phyloP scores from a whole-genome alignment of 1,140 invertebrate species.

The Drosophila santomea region DNA sequence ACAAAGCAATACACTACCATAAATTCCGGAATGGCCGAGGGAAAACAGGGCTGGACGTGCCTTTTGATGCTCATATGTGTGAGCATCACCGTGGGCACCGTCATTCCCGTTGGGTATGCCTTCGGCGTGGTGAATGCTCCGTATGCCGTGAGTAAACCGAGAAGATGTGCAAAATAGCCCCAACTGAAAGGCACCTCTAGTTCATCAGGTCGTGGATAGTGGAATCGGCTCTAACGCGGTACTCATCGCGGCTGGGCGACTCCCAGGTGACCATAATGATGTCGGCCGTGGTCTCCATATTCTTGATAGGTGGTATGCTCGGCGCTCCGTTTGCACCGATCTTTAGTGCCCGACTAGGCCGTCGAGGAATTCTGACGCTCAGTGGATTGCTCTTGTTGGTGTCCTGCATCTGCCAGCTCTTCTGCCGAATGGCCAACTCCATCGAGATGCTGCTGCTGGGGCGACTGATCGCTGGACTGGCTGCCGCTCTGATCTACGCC shows the following conservation, averaged over 20 bases:
- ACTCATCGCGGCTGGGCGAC: conserved; percentile 85
- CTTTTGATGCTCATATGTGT: conserved; percentile 28
- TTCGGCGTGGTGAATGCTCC: conserved; percentile 95
- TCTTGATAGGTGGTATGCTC: conserved; percentile 90
- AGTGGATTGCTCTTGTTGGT: conserved; percentile 33
- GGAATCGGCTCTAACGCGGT: conserved; percentile 87
- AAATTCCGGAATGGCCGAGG: conserved; percentile 9
- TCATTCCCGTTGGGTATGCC: conserved; percentile 93
- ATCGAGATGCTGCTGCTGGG: conserved; percentile 90
- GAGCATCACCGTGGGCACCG: conserved; percentile 85
- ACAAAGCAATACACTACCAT: not conserved
- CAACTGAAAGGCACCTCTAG: conserved; percentile 82
- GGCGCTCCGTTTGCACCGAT: conserved; percentile 89
- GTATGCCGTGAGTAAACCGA: conserved; percentile 86
- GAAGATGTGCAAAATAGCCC: not conserved
- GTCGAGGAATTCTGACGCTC: conserved; percentile 73
- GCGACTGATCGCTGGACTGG: conserved; percentile 89
- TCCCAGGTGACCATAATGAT: conserved; percentile 88
- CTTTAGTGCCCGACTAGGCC: conserved; percentile 89
- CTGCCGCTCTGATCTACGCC: conserved; percentile 89
- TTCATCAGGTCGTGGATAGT: conserved; percentile 90
- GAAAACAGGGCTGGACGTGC: conserved; percentile 23
- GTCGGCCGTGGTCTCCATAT: conserved; percentile 91
- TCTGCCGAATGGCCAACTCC: conserved; percentile 86
- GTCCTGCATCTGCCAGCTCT: conserved; percentile 86